A percentile compares a stretch with the other conserved stretches of the same genome.
These are phyloP conservation scores for Apamea crenata DNA, from an alignment of 2,888 invertebrate species.

Conservation along the genomic window DNA sequence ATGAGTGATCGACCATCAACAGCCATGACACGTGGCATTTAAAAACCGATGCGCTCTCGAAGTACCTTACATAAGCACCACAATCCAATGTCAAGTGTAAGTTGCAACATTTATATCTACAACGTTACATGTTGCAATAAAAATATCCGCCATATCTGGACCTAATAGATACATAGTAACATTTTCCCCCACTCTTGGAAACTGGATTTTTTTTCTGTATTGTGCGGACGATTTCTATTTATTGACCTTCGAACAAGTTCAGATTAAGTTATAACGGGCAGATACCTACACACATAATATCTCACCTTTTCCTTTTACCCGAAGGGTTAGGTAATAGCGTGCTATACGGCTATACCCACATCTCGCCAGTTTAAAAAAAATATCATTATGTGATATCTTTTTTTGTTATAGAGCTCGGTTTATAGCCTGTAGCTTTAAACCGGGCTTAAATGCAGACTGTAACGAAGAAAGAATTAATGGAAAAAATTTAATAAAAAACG, in stretches of 20 bases:
- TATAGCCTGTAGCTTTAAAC: background rate
- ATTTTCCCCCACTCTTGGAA: background rate
- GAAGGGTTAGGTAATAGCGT: background rate
- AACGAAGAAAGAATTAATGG: too few species aligned
- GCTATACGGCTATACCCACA: background rate
- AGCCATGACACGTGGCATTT: slow-evolving; percentile 34
- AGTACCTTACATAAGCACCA: slow-evolving; percentile 27
- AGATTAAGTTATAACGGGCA: background rate
- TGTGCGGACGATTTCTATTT: background rate
- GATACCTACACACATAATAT: background rate
- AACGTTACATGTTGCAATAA: slow-evolving; percentile 1
- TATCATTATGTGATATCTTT: background rate
- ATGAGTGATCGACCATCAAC: background rate
- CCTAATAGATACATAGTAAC: background rate
- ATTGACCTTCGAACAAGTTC: too few species aligned
- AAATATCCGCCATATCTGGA: background rate
- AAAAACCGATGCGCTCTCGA: slow-evolving; percentile 17
- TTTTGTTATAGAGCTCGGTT: too few species aligned
- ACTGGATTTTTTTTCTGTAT: background rate
- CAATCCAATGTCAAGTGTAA: slow-evolving; percentile 49
- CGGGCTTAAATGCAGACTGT: too few species aligned
- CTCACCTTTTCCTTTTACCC: background rate
- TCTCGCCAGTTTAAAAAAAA: background rate
- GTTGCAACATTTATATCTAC: slow-evolving; percentile 20
- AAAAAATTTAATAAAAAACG: background rate